A percentile compares a stretch with the other conserved stretches of the same genome.
These are phyloP conservation scores for Engystomops pustulosus DNA, from an alignment of 2,113 vertebrate genomes.

Conservation along the genomic window DNA sequence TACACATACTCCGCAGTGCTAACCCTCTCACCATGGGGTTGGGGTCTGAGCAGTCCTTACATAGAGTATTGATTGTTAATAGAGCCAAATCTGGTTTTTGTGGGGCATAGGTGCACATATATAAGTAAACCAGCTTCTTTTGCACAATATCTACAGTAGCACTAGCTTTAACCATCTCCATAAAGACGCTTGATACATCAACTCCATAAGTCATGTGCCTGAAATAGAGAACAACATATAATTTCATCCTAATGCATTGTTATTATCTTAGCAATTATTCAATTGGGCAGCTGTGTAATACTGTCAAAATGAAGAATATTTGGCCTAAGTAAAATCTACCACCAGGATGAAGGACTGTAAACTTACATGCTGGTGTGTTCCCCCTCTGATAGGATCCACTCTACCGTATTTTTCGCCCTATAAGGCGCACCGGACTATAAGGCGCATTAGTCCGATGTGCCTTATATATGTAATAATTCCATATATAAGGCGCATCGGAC, in stretches of 20 bases:
- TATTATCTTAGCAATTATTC: too few relatives aligned
- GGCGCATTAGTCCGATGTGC: too few relatives aligned
- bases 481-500: too few relatives aligned
- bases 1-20: conserved; percentile 91
- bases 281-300: too few relatives aligned
- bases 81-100: conserved; percentile 89
- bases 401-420: too few relatives aligned
- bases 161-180: conserved; percentile 95
- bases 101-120: conserved; percentile 88
- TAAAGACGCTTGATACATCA: conserved; percentile 88
- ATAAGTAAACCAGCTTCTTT: conserved; percentile 93
- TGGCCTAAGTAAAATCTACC: too few relatives aligned
- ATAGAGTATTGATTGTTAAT: conserved; percentile 90
- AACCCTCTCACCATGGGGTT: conserved; percentile 93
- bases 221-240: conserved; percentile 39
- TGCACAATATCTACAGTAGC: conserved; percentile 90
- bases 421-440: too few relatives aligned
- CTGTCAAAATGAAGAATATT: too few relatives aligned
- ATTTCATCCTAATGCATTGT: neutral
- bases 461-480: too few relatives aligned
- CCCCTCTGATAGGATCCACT: too few relatives aligned
- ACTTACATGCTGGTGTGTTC: too few relatives aligned
- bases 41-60: conserved; percentile 91
- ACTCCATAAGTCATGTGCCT: conserved; percentile 91
- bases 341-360: too few relatives aligned